Conservation (phyloP, 2,888 invertebrate genomes). For the Lochmaea capreae region DNA sequence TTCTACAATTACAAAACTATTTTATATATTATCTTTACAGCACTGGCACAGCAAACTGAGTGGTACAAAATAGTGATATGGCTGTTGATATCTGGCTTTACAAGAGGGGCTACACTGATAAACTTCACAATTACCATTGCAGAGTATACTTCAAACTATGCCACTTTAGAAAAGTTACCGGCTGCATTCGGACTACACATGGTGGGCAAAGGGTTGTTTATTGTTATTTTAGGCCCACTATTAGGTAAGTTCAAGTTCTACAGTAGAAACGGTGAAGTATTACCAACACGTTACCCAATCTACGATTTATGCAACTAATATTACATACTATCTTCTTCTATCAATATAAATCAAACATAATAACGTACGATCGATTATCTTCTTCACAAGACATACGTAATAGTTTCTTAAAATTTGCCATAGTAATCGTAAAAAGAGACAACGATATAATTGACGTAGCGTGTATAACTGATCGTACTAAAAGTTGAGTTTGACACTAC, state of each 20-base stretch:
- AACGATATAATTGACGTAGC: no score
- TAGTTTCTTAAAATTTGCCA: no score
- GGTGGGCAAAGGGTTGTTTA: constrained; percentile 80
- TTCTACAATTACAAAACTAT: constrained; percentile 29
- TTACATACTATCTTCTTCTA: no score
- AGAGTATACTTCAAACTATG: constrained; percentile 68
- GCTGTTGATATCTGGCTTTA: constrained; percentile 82
- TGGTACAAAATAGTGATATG: constrained; percentile 77
- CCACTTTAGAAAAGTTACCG: constrained; percentile 76
- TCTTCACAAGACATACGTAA: no score
- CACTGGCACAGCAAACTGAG: constrained; percentile 78
- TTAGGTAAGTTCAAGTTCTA: constrained; percentile 73
- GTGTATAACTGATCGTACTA: no score
- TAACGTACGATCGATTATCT: no score
- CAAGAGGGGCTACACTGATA: constrained; percentile 81
- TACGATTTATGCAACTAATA: no score
- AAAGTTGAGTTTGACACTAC: no score
- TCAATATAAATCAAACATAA: no score
- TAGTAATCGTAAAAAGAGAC: no score
- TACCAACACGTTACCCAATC: no score
- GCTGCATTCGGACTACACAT: constrained; percentile 83
- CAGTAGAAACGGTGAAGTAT: no score
- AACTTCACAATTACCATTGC: constrained; percentile 84
- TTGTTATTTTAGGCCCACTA: constrained; percentile 76
- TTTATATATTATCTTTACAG: constrained; percentile 66